Evolutionary conservation across 2,888 invertebrate genomes (phyloP).

Genomic region (Tetramorium bicarinatum): DNA sequence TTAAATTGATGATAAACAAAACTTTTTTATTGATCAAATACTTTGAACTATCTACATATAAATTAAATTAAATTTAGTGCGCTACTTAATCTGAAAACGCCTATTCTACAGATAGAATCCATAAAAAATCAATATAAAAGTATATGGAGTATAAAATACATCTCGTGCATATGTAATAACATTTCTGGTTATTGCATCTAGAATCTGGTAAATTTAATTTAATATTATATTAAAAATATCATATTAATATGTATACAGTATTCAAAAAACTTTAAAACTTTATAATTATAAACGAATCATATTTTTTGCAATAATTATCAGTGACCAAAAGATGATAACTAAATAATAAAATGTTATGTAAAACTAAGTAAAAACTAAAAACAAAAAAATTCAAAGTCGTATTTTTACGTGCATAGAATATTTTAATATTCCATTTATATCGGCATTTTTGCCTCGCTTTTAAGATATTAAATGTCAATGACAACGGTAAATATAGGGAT

Average conservation of each 20-base stretch:
- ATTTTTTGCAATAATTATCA: no score
- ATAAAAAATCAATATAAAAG: background rate
- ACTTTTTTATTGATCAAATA: background rate
- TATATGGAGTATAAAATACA: background rate
- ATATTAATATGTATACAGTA: no score
- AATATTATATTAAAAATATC: no score
- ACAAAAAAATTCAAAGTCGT: no score
- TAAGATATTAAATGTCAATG: slow-evolving; percentile 57
- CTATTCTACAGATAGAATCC: background rate
- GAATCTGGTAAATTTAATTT: no score
- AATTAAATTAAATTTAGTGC: background rate
- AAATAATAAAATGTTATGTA: no score
- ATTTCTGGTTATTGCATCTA: no score
- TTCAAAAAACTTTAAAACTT: no score
- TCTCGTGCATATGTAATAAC: background rate
- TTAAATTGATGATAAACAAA: background rate
- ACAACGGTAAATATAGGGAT: slow-evolving; percentile 27
- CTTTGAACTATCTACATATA: no score
- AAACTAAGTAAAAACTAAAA: no score
- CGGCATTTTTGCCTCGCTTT: slow-evolving; percentile 44
- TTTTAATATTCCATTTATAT: slow-evolving; percentile 34
- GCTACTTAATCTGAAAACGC: background rate
- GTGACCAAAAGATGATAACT: no score
- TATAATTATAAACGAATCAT: no score
- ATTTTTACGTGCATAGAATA: background rate